Evolutionary conservation across 2,113 vertebrate genomes (phyloP).

Genomic region (Neotragus pygmaeus): DNA sequence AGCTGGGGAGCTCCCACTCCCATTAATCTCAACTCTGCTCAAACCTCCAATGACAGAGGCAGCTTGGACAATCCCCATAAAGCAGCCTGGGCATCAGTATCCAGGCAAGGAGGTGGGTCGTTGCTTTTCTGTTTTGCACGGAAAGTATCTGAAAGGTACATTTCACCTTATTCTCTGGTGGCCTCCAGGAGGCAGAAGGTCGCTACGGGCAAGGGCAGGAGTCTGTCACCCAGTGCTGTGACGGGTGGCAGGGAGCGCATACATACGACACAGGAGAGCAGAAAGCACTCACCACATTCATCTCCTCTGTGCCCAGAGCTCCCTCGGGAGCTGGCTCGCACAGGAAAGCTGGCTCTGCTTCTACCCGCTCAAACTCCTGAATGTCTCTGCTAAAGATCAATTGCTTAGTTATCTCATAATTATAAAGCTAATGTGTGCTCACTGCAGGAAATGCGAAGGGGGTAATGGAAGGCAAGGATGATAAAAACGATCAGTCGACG

Average conservation of each 20-base stretch:
- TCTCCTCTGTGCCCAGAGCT: background rate
- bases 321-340: fast-evolving
- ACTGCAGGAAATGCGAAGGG: background rate
- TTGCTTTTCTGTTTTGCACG: background rate
- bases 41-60: background rate
- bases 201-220: background rate
- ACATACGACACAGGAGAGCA: background rate
- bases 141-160: background rate
- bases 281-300: background rate
- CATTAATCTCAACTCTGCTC: background rate
- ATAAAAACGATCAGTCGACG: background rate
- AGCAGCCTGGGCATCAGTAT: fast-evolving
- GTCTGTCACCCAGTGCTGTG: background rate
- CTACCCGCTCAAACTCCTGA: fast-evolving
- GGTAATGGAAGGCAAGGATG: background rate
- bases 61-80: no score
- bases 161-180: background rate
- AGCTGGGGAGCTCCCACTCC: background rate
- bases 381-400: background rate
- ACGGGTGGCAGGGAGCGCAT: fast-evolving
- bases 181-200: background rate
- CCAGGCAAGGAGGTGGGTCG: background rate
- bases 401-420: background rate
- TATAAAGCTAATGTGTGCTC: background rate
- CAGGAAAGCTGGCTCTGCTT: background rate